These are phyloP conservation scores for Gobio gobio DNA, from an alignment of 2,113 vertebrate species.

Conservation along the genomic window DNA sequence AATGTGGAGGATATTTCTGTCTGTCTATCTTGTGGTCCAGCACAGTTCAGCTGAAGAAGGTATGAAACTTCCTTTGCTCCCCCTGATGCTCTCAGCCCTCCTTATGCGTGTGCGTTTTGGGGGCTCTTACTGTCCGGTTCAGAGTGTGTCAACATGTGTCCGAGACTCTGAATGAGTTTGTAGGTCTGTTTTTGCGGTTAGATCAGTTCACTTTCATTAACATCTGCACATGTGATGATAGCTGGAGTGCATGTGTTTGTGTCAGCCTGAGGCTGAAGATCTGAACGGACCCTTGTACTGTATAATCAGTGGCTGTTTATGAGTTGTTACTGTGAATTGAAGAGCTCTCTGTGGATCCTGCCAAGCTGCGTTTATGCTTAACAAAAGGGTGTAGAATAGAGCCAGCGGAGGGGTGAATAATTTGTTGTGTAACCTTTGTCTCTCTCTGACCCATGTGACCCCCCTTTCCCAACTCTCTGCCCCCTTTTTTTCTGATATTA, in stretches of 20 bases:
- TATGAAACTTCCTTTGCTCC: conserved; percentile 63
- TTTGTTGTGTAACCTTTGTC: conserved; percentile 68
- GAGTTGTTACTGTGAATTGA: conserved; percentile 51
- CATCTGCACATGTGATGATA: background rate
- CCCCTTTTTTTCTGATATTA: conserved; percentile 64
- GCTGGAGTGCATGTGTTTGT: background rate
- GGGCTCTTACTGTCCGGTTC: conserved; percentile 23
- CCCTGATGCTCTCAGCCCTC: conserved; percentile 56
- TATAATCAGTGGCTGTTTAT: conserved; percentile 44
- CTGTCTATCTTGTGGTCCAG: conserved; percentile 76
- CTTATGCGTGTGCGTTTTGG: background rate
- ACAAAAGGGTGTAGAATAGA: conserved; percentile 73
- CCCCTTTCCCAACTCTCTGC: conserved; percentile 33
- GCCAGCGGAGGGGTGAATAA: conserved; percentile 66
- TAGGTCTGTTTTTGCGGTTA: conserved; percentile 4
- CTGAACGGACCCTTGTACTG: conserved; percentile 9
- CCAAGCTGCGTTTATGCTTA: conserved; percentile 64
- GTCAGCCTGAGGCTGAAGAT: background rate
- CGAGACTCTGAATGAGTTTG: background rate
- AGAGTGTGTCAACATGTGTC: conserved; percentile 3
- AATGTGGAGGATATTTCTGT: conserved; percentile 80
- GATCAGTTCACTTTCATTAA: background rate
- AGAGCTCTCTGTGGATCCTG: conserved; percentile 59
- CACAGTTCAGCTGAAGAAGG: conserved; percentile 80
- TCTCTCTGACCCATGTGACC: conserved; percentile 56